Evolutionary conservation across 2,888 invertebrate genomes (phyloP), one percentile per base, ranked within the genome.

Genomic region (Aquatica leii): DNA sequence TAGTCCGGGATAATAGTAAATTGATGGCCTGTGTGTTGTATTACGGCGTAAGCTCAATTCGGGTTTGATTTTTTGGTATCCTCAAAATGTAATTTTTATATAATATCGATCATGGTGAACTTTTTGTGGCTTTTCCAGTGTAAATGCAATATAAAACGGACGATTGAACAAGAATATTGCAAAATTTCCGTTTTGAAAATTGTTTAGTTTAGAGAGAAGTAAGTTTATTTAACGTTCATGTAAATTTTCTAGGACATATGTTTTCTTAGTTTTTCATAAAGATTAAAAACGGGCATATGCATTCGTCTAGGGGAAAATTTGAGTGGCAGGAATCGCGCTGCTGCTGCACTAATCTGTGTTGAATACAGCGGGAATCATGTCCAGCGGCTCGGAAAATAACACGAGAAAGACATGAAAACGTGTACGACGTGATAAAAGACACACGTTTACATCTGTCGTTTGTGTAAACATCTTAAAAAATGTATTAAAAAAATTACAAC

Each of bases 371-470:
- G 78, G 82, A 83, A 84, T 85, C 83, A 83, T 78, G 84, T 83
- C 84, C 84, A 85, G 81, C 84, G 83, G 83, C 81, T 82, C 81
- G 85, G 85, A 86, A 86, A 85, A 85, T 84, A 83, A 85, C 84
- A 84, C 82, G 82, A 81, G 82, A 82, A 65, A 69, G 67, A 68
- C 68, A 66, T 66, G 53, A 51, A 54, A 43, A 20, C 8, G 21
- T 37, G 52, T 49, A 53, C 20, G 54, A 5, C 18, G 0, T 15
- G 48, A 62, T 61, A 50, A 46, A 4, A 15, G 62, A 68, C 70
- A 37, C 57, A 71, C 69, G 71, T 65, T 51, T 18, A 11, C 41
- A 15, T 21, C 31, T 43, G 4, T 14, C n/a, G n/a, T n/a, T n/a
- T n/a, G n/a, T n/a, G n/a, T n/a, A n/a, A n/a, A n/a, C n/a, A n/a